These are phyloP conservation scores for Dilophus febrilis DNA, from an alignment of 2,888 invertebrate species.

Conservation along the genomic window DNA sequence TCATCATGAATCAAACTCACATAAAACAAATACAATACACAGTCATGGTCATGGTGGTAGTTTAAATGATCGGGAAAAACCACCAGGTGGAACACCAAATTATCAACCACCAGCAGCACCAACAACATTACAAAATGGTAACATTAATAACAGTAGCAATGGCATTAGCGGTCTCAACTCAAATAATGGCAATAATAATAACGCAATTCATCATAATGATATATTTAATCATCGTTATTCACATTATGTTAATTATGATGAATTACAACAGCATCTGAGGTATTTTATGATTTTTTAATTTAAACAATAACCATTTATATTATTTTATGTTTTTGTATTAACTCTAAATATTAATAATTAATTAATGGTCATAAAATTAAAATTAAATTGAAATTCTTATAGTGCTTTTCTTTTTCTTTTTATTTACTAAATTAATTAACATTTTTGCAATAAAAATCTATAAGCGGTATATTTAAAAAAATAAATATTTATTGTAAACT, in stretches of 20 bases:
- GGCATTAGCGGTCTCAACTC: slow-evolving; percentile 7
- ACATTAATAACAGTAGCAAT: no score
- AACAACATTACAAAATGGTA: slow-evolving; percentile 1
- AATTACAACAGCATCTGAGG: slow-evolving; percentile 71
- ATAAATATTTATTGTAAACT: no score
- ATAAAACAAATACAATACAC: slow-evolving; percentile 14
- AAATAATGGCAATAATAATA: slow-evolving; percentile 20
- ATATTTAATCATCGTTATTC: slow-evolving; percentile 31
- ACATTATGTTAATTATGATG: slow-evolving; percentile 74
- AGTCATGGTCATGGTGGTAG: no score
- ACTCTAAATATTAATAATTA: no score
- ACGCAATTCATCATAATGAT: slow-evolving; percentile 23
- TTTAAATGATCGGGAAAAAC: slow-evolving; percentile 18
- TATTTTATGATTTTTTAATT: slow-evolving; percentile 25
- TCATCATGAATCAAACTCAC: slow-evolving; percentile 9
- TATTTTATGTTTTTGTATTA: neutral
- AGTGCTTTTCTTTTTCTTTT: no score
- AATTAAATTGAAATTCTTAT: no score
- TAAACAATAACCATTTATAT: neutral
- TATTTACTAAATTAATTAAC: no score
- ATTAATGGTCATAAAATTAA: no score
- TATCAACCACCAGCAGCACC: slow-evolving; percentile 30
- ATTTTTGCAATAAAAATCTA: no score
- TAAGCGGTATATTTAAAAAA: no score
- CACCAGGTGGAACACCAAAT: slow-evolving; percentile 24